A percentile compares a stretch with the other conserved stretches of the same genome.
Evolutionary conservation across 2,113 vertebrate species (phyloP).

Genomic region (Coregonus clupeaformis): DNA sequence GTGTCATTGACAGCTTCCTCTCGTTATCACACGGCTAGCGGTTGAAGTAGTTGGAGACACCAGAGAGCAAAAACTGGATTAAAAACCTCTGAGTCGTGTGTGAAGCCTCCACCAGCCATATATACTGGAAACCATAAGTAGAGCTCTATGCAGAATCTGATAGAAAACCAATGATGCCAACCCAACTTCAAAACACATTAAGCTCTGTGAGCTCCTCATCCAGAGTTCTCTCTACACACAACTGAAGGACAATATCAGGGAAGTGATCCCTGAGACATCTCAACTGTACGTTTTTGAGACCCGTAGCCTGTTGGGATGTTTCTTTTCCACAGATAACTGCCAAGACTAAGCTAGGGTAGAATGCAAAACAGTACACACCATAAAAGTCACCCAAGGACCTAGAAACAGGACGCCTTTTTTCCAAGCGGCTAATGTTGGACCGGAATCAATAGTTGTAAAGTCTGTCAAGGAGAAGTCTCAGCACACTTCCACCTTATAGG

Average conservation of each 20-base stretch:
- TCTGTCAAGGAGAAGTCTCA: constrained; percentile 8
- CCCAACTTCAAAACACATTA: constrained; percentile 1
- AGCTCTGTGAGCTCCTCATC: constrained; percentile 20
- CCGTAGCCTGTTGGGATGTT: constrained; percentile 35
- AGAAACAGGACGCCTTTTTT: constrained; percentile 27
- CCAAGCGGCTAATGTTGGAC: constrained; percentile 35
- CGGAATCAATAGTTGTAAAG: constrained; percentile 16
- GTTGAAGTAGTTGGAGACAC: constrained; percentile 13
- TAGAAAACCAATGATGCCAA: neutral
- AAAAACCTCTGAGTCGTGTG: constrained; percentile 27
- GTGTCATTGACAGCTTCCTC: constrained; percentile 19
- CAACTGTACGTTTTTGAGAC: constrained; percentile 13
- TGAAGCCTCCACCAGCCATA: neutral
- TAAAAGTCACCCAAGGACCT: constrained; percentile 33
- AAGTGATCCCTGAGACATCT: constrained; percentile 39
- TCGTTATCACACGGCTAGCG: constrained; percentile 11
- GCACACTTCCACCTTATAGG: constrained; percentile 23
- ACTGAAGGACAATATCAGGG: constrained; percentile 20
- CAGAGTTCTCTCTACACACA: constrained; percentile 17
- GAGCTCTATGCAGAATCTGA: constrained; percentile 4
- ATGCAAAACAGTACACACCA: constrained; percentile 46
- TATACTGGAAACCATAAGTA: neutral
- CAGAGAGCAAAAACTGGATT: neutral
- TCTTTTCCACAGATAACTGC: constrained; percentile 61
- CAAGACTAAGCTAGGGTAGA: constrained; percentile 43